phyloP scores from a whole-genome alignment of 1,140 invertebrate species.

The Portunus trituberculatus region DNA sequence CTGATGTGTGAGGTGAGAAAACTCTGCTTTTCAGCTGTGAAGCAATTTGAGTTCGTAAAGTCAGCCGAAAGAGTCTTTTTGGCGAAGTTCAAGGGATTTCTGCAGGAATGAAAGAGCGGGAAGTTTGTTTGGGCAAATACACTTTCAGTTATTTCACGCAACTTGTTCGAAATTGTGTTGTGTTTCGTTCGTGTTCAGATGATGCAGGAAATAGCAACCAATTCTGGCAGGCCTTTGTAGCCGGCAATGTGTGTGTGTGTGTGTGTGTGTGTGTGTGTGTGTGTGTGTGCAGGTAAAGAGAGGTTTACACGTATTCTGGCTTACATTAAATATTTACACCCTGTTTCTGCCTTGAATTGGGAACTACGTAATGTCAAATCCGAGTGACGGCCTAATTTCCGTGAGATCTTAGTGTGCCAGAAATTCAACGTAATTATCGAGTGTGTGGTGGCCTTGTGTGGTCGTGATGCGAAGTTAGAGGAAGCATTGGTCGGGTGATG shows the following conservation, averaged over 20 bases:
- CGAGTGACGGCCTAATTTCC: too few species aligned
- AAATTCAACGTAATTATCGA: too few species aligned
- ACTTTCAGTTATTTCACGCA: background rate
- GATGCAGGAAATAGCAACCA: background rate
- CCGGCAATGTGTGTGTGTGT: too few species aligned
- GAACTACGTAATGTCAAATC: too few species aligned
- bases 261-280: background rate
- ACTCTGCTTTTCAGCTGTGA: background rate
- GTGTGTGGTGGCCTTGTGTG: too few species aligned
- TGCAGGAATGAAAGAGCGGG: background rate
- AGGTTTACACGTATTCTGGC: background rate
- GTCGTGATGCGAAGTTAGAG: too few species aligned
- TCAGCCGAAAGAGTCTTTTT: background rate
- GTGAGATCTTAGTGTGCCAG: too few species aligned
- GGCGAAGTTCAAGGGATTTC: background rate
- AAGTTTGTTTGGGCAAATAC: background rate
- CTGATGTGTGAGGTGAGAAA: background rate
- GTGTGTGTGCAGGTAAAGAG: background rate
- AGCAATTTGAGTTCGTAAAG: conserved; percentile 14
- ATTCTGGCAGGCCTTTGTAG: background rate
- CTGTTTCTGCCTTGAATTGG: background rate
- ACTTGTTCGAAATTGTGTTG: background rate
- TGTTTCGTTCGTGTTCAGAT: background rate
- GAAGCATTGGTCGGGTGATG: too few species aligned
- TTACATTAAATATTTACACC: background rate